Conservation (phyloP, 2,888 invertebrate genomes). For the Stramonita haemastoma region DNA sequence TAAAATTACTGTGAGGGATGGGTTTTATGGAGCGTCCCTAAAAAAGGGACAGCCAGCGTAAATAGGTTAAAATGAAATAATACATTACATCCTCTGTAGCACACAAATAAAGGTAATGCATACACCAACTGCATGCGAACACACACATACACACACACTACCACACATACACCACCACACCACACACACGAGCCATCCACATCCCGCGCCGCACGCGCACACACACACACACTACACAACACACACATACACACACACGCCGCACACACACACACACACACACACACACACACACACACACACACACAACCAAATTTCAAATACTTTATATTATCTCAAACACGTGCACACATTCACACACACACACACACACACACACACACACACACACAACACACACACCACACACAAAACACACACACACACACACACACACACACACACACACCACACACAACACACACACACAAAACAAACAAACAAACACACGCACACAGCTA, state of each 20-base stretch:
- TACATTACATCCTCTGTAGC: background rate
- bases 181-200: too few relatives aligned
- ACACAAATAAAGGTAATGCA: background rate
- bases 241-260: constrained; percentile 6
- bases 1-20: background rate
- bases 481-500: too few relatives aligned
- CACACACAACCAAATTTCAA: too few relatives aligned
- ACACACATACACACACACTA: constrained; percentile 13
- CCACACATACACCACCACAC: background rate
- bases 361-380: too few relatives aligned
- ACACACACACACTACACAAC: background rate
- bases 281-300: background rate
- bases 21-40: background rate
- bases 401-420: too few relatives aligned
- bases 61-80: background rate
- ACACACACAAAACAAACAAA: too few relatives aligned
- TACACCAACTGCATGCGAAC: background rate
- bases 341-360: background rate
- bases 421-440: too few relatives aligned
- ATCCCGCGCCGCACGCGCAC: too few relatives aligned
- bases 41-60: too few relatives aligned
- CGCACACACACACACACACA: background rate
- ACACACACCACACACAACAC: too few relatives aligned
- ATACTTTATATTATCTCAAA: too few relatives aligned
- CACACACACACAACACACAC: too few relatives aligned